Base-by-base conservation (phyloP, 2,797 vertebrate genomes). In the Telmatherina bonti region DNA sequence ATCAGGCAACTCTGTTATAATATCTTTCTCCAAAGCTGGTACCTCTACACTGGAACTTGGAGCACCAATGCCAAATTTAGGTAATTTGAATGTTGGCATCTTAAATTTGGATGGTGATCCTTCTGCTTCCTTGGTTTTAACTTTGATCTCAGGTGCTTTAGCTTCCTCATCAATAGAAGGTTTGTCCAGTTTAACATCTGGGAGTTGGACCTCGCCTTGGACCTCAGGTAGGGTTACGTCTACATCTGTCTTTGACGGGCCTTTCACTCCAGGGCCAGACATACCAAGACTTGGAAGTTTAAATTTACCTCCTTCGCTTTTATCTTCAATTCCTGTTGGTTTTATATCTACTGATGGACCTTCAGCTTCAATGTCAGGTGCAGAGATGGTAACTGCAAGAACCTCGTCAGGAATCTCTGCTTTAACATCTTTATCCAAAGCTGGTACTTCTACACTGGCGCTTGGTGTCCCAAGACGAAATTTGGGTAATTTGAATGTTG, bases 401-500 rank as follows among this genome's bases (percentile, higher is more conserved):
- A 7, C 41, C 1, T 67, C 59, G 7, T 79, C 70, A 11, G 7
- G 76, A 66, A 33, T 16, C 11, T 71, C 15, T n/a, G n/a, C 24
- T 27, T 78, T 70, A 0, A 60, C 6, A 0, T 55, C 29, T 52
- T 58, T 71, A 6, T 82, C 60, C 1, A 74, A 0, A 26, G 70
- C 66, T 60, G 67, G 61, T 41, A 53, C 13, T 47, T 86, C 84
- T 2, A 63, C 1, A 27, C 68, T 87, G 30, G 85, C 22, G n/a
- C 68, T 87, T 30, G 85, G 56, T 62, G 65, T 57, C 74, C 83
- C 54, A 63, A 87, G 16, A 53, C 74, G 82, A 79, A 88, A 85
- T 76, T 78, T 88, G 13, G 85, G 94, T 0, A 94, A 35, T 77
- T 84, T 91, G 7, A 86, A 75, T 70, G 61, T 35, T 2, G 88